Percentiles rank a stretch among this genome's conserved stretches.
These are phyloP conservation scores for Pogonus chalceus DNA, from an alignment of 1,140 invertebrate species.

Conservation along the genomic window DNA sequence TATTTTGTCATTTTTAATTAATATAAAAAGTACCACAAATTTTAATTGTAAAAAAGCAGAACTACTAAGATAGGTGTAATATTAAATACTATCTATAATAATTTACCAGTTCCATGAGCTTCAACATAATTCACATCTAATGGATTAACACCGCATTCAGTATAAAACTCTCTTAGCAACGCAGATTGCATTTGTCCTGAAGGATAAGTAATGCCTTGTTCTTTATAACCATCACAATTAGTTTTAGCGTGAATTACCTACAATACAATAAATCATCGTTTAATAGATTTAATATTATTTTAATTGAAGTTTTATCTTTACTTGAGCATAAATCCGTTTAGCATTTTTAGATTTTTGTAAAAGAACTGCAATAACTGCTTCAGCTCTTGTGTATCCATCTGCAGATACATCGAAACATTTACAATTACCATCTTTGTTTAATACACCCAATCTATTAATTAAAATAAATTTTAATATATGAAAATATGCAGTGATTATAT, in stretches of 20 bases:
- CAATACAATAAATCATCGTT: not conserved
- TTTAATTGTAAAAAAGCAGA: conserved; percentile 38
- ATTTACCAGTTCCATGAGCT: conserved; percentile 75
- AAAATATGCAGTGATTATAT: conserved; percentile 6
- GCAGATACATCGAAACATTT: conserved; percentile 81
- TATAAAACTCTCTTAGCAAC: conserved; percentile 75
- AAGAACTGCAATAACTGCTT: conserved; percentile 65
- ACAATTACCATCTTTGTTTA: conserved; percentile 75
- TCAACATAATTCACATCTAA: conserved; percentile 69
- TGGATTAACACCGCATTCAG: conserved; percentile 70
- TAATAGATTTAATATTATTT: not conserved
- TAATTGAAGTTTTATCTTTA: not conserved
- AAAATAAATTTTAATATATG: conserved; percentile 18
- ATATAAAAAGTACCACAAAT: conserved; percentile 18
- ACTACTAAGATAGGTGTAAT: not conserved
- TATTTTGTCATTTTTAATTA: conserved; percentile 44
- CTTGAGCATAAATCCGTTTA: conserved; percentile 56
- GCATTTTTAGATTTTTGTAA: conserved; percentile 74
- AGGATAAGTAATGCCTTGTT: conserved; percentile 79
- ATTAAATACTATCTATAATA: conserved; percentile 39
- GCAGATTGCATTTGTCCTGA: conserved; percentile 70
- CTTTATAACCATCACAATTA: conserved; percentile 77
- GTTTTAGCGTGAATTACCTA: conserved; percentile 45
- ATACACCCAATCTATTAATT: conserved; percentile 56
- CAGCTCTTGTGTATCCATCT: conserved; percentile 65